phyloP scores from a whole-genome alignment of 2,113 vertebrate genomes.

The Ceyx margarethae region DNA sequence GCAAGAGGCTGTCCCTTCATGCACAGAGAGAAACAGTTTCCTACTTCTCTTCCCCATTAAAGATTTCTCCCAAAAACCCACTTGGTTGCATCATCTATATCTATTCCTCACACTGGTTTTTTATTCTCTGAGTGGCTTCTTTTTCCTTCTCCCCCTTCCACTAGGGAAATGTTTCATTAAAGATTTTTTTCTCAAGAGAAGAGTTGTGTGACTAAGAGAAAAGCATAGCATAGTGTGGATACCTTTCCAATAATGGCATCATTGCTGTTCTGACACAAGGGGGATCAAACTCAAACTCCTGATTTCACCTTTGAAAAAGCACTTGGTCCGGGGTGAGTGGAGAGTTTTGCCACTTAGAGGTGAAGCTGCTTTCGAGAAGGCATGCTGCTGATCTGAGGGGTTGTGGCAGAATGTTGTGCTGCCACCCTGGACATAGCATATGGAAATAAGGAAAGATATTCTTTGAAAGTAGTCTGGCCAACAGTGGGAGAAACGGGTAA shows the following conservation, averaged over 20 bases:
- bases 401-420: neutral
- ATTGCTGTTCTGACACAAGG: neutral
- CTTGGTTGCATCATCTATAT: neutral
- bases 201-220: neutral
- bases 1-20: neutral
- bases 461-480: neutral
- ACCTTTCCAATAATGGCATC: neutral
- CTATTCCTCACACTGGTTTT: neutral
- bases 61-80: fast-evolving
- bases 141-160: neutral
- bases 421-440: neutral
- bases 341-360: neutral
- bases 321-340: fast-evolving
- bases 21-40: neutral
- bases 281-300: neutral
- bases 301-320: neutral
- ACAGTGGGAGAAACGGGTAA: neutral
- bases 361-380: neutral
- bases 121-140: neutral
- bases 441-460: neutral
- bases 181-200: neutral
- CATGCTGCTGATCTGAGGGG: neutral
- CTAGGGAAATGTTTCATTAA: neutral
- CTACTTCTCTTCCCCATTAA: neutral
- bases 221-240: neutral